Conservation (phyloP, 2,888 invertebrate genomes). For the Bruchidius siliquastri region DNA sequence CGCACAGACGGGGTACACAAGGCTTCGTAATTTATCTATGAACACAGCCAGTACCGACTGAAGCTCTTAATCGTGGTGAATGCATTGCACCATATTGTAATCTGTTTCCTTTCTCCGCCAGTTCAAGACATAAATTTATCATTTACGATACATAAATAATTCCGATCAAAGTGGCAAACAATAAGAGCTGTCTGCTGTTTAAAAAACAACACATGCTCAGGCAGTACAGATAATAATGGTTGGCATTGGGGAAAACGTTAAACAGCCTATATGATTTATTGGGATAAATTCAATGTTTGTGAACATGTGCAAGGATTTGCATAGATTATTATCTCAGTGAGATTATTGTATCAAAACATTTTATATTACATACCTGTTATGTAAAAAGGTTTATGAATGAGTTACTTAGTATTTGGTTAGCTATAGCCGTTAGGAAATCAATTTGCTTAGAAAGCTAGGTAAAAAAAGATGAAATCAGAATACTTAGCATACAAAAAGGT, state of each 20-base stretch:
- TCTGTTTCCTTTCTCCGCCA: conserved; percentile 33
- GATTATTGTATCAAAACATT: background rate
- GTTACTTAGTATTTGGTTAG: too few species aligned
- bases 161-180: conserved; percentile 23
- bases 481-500: too few species aligned
- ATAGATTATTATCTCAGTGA: conserved; percentile 2
- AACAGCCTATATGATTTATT: background rate
- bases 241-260: conserved; percentile 1
- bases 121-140: conserved; percentile 27
- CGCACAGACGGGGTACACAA: background rate
- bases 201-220: conserved; percentile 6
- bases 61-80: conserved; percentile 30
- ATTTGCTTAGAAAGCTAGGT: too few species aligned
- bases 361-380: background rate
- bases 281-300: conserved; percentile 4
- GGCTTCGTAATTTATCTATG: background rate
- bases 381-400: background rate
- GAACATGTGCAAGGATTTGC: conserved; percentile 7
- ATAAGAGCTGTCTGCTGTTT: conserved; percentile 8
- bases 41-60: background rate
- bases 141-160: conserved; percentile 21
- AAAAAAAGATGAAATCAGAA: too few species aligned
- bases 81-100: conserved; percentile 35
- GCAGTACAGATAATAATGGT: conserved; percentile 6
- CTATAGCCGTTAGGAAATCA: too few species aligned